These are phyloP conservation scores for Pollicipes pollicipes DNA, from an alignment of 1,140 invertebrate species.

Conservation along the genomic window DNA sequence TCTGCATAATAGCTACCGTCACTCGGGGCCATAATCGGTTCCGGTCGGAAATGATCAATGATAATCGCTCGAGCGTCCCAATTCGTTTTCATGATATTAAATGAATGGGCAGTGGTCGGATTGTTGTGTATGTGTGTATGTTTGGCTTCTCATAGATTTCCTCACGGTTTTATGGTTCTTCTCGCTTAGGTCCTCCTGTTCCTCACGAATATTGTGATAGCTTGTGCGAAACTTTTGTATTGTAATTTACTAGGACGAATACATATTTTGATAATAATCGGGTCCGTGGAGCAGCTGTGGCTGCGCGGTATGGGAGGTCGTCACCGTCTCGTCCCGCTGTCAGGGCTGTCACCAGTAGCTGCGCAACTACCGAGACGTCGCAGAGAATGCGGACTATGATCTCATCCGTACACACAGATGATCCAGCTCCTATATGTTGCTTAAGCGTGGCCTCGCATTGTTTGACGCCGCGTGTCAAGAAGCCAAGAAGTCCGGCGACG, in stretches of 20 bases:
- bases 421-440: no score
- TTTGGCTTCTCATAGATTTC: neutral
- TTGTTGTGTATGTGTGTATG: neutral
- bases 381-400: no score
- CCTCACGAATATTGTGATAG: neutral
- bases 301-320: no score
- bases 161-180: neutral
- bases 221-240: neutral
- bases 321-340: no score
- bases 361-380: no score
- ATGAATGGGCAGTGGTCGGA: neutral
- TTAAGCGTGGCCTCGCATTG: no score
- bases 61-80: no score
- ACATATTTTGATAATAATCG: neutral
- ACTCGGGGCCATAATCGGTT: neutral
- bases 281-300: no score
- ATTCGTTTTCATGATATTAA: neutral
- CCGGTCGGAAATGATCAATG: neutral
- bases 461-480: no score
- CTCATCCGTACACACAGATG: no score
- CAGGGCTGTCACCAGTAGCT: no score
- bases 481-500: no score
- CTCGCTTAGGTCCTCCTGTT: neutral
- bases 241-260: neutral
- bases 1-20: neutral